These are phyloP conservation scores for Montipora capricornis DNA, from an alignment of 64 coral and sea anemone species.

Conservation along the genomic window DNA sequence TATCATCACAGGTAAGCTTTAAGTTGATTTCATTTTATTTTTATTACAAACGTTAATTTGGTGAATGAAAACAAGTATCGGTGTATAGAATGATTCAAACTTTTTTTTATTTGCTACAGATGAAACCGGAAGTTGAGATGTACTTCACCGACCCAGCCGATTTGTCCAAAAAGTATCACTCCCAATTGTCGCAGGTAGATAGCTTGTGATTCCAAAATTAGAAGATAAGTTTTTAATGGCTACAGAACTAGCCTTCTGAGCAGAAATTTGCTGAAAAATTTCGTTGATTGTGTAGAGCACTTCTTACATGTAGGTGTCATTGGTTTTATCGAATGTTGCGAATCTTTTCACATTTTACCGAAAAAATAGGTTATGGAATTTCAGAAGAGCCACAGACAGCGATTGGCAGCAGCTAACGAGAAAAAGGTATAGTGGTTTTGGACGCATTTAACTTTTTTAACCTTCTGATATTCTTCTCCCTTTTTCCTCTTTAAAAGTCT, in stretches of 20 bases:
- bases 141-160: slow-evolving; percentile 86
- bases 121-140: slow-evolving; percentile 98
- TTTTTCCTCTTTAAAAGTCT: neutral
- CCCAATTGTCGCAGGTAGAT: slow-evolving; percentile 82
- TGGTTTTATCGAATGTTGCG: neutral
- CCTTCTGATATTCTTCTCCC: too few relatives aligned
- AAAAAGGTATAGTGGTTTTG: slow-evolving; percentile 59
- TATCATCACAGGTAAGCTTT: slow-evolving; percentile 83
- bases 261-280: too few relatives aligned
- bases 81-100: neutral
- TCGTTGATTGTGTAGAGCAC: too few relatives aligned
- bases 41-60: neutral
- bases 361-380: slow-evolving; percentile 75
- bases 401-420: slow-evolving; percentile 61
- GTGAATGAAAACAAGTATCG: neutral
- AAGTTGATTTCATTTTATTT: neutral
- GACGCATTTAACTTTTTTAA: neutral
- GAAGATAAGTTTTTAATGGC: too few relatives aligned
- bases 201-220: neutral
- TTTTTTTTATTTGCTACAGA: slow-evolving; percentile 43
- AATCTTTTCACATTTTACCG: neutral
- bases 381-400: slow-evolving; percentile 84
- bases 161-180: slow-evolving; percentile 81
- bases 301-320: too few relatives aligned
- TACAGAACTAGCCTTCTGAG: too few relatives aligned